A percentile compares a stretch with the other conserved stretches of the same genome.
phyloP scores from a whole-genome alignment of 2,888 invertebrate species.

The Embidobia sp. region DNA sequence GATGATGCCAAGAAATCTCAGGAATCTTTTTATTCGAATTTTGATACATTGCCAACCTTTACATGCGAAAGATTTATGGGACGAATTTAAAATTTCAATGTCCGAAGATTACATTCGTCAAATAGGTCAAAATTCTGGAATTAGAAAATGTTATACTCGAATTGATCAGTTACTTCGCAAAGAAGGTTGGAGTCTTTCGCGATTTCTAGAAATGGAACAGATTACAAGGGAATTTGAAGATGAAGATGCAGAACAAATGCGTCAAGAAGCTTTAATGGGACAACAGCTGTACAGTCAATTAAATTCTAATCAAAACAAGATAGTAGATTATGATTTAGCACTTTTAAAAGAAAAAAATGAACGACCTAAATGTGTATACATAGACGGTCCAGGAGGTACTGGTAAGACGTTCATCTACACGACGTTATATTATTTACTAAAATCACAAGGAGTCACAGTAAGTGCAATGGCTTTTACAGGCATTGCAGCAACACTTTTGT shows the following conservation, averaged over 20 bases:
- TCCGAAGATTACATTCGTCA: background rate
- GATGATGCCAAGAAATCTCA: slow-evolving; percentile 66
- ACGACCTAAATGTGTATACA: background rate
- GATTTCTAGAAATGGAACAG: slow-evolving; percentile 14
- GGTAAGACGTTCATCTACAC: slow-evolving; percentile 1
- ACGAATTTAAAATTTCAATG: slow-evolving; percentile 26
- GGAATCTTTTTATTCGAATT: slow-evolving; percentile 68
- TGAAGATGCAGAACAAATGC: too few relatives aligned
- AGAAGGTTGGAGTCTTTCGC: slow-evolving; percentile 11
- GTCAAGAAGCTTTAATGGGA: too few relatives aligned
- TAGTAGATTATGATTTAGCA: too few relatives aligned
- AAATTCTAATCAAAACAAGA: too few relatives aligned
- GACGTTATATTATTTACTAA: slow-evolving; percentile 56
- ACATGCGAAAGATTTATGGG: slow-evolving; percentile 51
- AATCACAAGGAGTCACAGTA: slow-evolving; percentile 43
- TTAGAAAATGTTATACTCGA: background rate
- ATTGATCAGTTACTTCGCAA: background rate
- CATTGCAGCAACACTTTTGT: slow-evolving; percentile 47
- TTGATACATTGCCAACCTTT: slow-evolving; percentile 23
- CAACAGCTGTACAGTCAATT: too few relatives aligned
- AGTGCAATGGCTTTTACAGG: slow-evolving; percentile 56
- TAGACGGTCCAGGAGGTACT: slow-evolving; percentile 12
- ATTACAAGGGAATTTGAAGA: background rate
- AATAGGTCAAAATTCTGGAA: background rate
- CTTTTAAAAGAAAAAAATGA: too few relatives aligned